Base-by-base conservation (phyloP, 2,888 invertebrate genomes). In the Idaea biselata region DNA sequence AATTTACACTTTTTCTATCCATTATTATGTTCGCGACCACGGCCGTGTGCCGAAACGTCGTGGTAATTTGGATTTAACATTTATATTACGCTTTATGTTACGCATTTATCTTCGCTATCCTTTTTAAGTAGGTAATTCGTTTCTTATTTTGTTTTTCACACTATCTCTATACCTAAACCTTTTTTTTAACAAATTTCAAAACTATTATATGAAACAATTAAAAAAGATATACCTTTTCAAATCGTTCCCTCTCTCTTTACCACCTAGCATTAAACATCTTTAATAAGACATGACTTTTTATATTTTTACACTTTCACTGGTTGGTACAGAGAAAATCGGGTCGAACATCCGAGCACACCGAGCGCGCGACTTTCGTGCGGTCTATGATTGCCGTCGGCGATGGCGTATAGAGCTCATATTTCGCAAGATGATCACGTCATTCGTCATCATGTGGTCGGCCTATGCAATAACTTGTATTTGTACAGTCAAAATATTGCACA, bases 271-370 rank as follows among this genome's bases (percentile, higher is more conserved):
- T 33, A 14, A 44, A 44, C 11, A 44, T 44, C 44, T 14, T 44
- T 44, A 14, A 44, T 14, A 44, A 44, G 44, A 44, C 44, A 44
- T 44, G 44, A 44, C 44, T 76, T 77, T 74, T 71, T 71, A 72
- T 73, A 75, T 79, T 79, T 79, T 78, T 67, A 72, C 76, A 86
- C 88, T 88, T 88, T 88, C 88, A 85, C 88, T 83, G 73, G 74
- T 58, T 58, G 73, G 25, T 25, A 25, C 67, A 76, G 78, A 81
- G 80, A 83, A 84, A 87, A 84, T 79, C 82, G 76, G 84, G 86
- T 84, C 86, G 80, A 74, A 71, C 79, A 79, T 83, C 81, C 73
- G 76, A 79, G 74, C 31, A 55, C 7, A 59, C 44, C 53, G 11
- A 63, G 55, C 63, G 68, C 74, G 72, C 70, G 68, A 80, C 84